Evolutionary conservation across 2,888 invertebrate species (phyloP).

Genomic region (Ceriagrion tenellum): DNA sequence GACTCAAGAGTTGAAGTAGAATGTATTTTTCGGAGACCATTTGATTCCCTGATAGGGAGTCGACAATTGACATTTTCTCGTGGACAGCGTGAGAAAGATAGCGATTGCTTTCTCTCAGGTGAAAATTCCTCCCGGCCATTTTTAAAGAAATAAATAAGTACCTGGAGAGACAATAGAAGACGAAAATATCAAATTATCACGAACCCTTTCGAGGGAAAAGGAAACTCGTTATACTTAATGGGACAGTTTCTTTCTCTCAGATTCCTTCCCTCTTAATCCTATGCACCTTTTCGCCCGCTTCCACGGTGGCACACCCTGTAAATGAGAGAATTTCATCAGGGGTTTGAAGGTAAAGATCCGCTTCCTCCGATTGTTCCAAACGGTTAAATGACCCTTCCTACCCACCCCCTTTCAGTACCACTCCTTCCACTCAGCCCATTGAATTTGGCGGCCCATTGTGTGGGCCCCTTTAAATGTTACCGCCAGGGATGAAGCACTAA

Average conservation of each 20-base stretch:
- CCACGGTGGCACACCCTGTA: neutral
- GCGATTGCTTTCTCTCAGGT: neutral
- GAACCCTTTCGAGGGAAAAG: neutral
- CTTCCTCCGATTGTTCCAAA: slow-evolving; percentile 11
- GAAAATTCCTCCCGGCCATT: too few species aligned
- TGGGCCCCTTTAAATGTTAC: neutral
- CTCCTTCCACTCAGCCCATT: neutral
- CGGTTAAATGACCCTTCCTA: neutral
- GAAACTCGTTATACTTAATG: neutral
- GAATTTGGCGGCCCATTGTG: slow-evolving; percentile 47
- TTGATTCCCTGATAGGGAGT: neutral
- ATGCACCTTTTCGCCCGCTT: neutral
- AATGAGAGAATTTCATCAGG: slow-evolving; percentile 26
- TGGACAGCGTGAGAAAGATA: neutral
- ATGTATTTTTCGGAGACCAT: neutral
- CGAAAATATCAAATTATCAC: neutral
- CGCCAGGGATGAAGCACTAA: slow-evolving; percentile 30
- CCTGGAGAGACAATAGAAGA: neutral
- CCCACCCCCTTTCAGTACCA: too few species aligned
- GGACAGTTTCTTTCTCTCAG: neutral
- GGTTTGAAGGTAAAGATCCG: neutral
- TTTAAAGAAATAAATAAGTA: neutral
- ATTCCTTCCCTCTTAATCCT: neutral
- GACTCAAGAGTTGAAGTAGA: too few species aligned
- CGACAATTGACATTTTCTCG: neutral